phyloP scores from a whole-genome alignment of 2,113 vertebrate genomes.

The Ammodytes dubius region DNA sequence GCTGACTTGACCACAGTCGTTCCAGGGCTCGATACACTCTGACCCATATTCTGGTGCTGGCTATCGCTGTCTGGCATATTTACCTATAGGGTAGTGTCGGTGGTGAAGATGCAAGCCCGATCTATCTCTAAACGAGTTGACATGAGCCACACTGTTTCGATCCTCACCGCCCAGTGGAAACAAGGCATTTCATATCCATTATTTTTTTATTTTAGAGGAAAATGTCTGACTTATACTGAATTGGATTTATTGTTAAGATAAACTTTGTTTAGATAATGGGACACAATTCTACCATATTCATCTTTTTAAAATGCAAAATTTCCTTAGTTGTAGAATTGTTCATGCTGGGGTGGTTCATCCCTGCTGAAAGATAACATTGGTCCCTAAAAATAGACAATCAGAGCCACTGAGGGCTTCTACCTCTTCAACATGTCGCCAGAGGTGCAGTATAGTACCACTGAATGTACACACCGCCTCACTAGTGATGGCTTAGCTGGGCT shows the following conservation, averaged over 20 bases:
- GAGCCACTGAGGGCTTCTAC: conserved; percentile 77
- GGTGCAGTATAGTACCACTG: conserved; percentile 74
- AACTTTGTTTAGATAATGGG: neutral
- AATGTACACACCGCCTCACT: conserved; percentile 84
- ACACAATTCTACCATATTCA: conserved; percentile 38
- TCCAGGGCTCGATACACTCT: no score
- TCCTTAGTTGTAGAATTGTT: conserved; percentile 16
- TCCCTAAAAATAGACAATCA: conserved; percentile 78
- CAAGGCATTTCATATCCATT: neutral
- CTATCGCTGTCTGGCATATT: no score
- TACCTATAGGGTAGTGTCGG: no score
- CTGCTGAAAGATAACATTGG: conserved; percentile 59
- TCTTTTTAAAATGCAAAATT: conserved; percentile 46
- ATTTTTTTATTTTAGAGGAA: conserved; percentile 3
- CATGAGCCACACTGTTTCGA: no score
- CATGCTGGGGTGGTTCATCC: conserved; percentile 35
- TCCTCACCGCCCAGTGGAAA: no score
- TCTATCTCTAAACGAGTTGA: no score
- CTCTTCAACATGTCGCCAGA: conserved; percentile 71
- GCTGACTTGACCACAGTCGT: no score
- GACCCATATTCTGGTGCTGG: no score
- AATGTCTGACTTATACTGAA: conserved; percentile 5
- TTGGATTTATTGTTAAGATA: neutral
- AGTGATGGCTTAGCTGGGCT: conserved; percentile 76
- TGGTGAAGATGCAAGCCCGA: no score